Evolutionary conservation across 2,797 vertebrate genomes (phyloP), one percentile per base, ranked within the genome.

Genomic region (Pelodytes ibericus): DNA sequence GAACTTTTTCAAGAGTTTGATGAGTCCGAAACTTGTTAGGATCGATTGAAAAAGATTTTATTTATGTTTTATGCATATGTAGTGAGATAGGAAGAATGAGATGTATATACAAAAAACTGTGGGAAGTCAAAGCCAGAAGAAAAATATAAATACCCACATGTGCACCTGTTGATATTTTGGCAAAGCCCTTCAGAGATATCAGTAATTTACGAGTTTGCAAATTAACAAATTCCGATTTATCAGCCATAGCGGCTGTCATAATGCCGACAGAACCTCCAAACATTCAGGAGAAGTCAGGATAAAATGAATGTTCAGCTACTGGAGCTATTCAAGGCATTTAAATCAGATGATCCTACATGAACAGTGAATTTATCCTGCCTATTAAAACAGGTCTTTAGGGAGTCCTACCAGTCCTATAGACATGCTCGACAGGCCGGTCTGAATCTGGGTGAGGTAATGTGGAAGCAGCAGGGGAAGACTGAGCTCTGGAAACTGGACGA

Each of bases 311-410:
- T 60, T 86, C 84, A 89, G 83, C 89, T 90, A 86, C 86, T 83
- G 87, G 89, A 86, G 91, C 86, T 86, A 95, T 95, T 90, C 83
- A 31, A 89, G 86, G 90, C 88, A 93, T 94, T 92, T 94, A 94
- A 94, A 95, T 95, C 91, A 88, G 86, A 89, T 94, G 91, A 94
- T 94, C 93, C 90, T 87, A 86, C 89, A 82, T 88, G 91, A 92
- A 84, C 84, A 84, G 78, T 81, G 80, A 86, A 90, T 92, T 93
- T 91, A 87, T 84, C 87, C 86, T 88, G 88, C 89, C 88, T 92
- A 86, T 93, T 91, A 90, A 85, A 85, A 84, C 25, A 81, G 68
- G 36, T 75, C 88, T 86, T 87, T 30, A 68, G 88, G 89, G 89
- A 92, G 78, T 87, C 91, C 85, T 90, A 92, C 92, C 91, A 83